phyloP scores from a whole-genome alignment of 2,888 invertebrate genomes.

The Meiosimyza platycephala region DNA sequence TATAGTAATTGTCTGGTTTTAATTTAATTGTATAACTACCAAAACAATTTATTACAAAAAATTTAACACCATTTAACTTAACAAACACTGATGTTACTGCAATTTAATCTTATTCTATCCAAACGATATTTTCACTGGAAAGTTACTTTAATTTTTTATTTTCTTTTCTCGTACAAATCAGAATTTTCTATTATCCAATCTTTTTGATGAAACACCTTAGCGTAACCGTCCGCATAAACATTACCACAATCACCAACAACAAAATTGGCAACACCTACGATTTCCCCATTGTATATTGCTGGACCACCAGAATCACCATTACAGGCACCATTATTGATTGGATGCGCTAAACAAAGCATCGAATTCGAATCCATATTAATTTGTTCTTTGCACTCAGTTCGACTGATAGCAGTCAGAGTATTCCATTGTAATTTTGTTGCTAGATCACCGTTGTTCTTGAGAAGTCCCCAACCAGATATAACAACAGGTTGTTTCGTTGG shows the following conservation, averaged over 20 bases:
- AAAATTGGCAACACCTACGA: constrained; percentile 55
- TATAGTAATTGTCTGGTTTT: no score
- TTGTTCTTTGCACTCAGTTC: constrained; percentile 40
- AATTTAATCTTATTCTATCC: no score
- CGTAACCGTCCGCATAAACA: constrained; percentile 53
- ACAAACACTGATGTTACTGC: no score
- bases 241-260: constrained; percentile 51
- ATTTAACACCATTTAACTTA: no score
- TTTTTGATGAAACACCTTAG: constrained; percentile 49
- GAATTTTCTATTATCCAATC: constrained; percentile 39
- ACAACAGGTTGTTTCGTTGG: constrained; percentile 43
- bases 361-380: constrained; percentile 44
- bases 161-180: background rate
- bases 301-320: constrained; percentile 56
- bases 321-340: constrained; percentile 45
- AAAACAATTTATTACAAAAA: no score
- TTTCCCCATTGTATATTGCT: constrained; percentile 50
- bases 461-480: constrained; percentile 55
- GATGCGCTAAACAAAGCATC: constrained; percentile 53
- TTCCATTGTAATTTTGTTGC: constrained; percentile 53
- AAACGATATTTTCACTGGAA: no score
- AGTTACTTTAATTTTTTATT: no score
- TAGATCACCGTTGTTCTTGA: constrained; percentile 45
- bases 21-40: no score
- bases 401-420: constrained; percentile 49